Evolutionary conservation across 2,888 invertebrate genomes (phyloP).

Genomic region (Caenorhabditis angaria): DNA sequence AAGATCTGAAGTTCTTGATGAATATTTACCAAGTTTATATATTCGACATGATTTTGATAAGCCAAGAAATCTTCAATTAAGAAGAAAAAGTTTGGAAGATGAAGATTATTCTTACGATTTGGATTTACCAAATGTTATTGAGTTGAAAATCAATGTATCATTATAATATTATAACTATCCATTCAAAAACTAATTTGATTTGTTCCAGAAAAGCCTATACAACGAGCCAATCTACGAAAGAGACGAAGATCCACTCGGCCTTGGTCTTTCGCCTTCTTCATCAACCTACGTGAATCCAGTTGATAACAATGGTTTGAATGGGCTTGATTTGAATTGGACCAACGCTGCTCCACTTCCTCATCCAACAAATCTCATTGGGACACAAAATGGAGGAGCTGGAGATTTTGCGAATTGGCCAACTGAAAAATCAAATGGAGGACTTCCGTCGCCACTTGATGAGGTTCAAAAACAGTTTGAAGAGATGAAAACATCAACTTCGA

Average conservation of each 20-base stretch:
- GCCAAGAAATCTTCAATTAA: not conserved
- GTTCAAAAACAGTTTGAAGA: slow-evolving; percentile 36
- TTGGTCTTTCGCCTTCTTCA: slow-evolving; percentile 17
- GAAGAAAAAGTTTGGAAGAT: not conserved
- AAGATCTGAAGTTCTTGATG: slow-evolving; percentile 6
- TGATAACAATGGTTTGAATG: slow-evolving; percentile 29
- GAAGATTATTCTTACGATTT: not conserved
- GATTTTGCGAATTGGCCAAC: slow-evolving; percentile 35
- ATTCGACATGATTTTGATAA: not conserved
- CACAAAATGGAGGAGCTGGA: slow-evolving; percentile 1
- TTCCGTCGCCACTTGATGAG: slow-evolving; percentile 19
- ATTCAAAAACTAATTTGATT: no score
- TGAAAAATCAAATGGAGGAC: not conserved
- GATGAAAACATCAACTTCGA: slow-evolving; percentile 11
- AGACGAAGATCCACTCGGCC: slow-evolving; percentile 57
- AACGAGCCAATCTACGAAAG: slow-evolving; percentile 68
- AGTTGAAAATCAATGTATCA: not conserved
- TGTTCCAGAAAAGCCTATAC: slow-evolving; percentile 48
- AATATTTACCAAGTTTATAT: not conserved
- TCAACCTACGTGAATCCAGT: slow-evolving; percentile 5
- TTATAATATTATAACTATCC: not conserved
- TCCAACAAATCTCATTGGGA: not conserved
- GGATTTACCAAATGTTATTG: not conserved
- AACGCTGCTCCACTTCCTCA: slow-evolving; percentile 18
- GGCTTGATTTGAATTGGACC: slow-evolving; percentile 23